Conservation (phyloP, 2,113 vertebrate genomes). For the Petaurus breviceps region DNA sequence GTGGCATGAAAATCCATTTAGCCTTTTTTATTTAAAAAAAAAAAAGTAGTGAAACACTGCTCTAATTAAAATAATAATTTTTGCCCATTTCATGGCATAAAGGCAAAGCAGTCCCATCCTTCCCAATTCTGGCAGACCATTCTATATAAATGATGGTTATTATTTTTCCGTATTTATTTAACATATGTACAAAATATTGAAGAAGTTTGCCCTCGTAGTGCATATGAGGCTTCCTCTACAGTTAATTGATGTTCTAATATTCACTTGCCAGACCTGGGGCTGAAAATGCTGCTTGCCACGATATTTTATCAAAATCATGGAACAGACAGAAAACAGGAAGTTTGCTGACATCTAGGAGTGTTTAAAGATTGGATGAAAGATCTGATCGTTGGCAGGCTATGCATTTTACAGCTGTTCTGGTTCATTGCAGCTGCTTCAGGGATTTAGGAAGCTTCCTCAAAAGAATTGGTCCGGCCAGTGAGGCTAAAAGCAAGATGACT, state of each 20-base stretch:
- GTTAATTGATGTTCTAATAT: neutral
- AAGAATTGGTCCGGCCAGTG: neutral
- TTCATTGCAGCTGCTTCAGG: neutral
- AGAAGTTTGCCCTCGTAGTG: neutral
- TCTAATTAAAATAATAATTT: neutral
- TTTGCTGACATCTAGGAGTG: neutral
- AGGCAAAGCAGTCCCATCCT: neutral
- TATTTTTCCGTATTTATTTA: neutral
- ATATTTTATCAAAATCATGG: conserved; percentile 6
- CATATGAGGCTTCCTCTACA: neutral
- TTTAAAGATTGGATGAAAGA: neutral
- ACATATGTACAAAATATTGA: neutral
- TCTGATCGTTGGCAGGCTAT: neutral
- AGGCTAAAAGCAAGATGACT: neutral
- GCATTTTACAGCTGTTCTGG: neutral
- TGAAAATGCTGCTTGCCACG: conserved; percentile 1
- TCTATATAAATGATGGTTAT: neutral
- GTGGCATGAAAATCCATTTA: conserved; percentile 6
- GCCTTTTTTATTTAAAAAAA: neutral
- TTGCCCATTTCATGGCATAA: neutral
- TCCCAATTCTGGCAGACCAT: neutral
- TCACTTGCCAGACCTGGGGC: conserved; percentile 13
- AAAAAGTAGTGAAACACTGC: neutral
- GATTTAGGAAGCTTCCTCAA: neutral
- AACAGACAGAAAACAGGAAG: neutral